Conservation (phyloP, 2,113 vertebrate species). For the Eulacestoma nigropectus region DNA sequence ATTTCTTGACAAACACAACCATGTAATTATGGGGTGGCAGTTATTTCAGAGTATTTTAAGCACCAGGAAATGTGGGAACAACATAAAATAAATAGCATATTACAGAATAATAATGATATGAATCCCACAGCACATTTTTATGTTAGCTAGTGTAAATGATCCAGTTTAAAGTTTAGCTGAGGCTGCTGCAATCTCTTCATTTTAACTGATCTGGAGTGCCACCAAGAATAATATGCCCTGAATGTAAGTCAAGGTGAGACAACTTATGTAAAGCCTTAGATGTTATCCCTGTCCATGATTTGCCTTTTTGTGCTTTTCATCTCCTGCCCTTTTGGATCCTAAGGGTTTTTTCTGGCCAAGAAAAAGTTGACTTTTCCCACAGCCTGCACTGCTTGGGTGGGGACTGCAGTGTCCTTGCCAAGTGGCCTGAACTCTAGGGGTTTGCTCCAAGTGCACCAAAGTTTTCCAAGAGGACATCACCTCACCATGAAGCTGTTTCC, state of each 20-base stretch:
- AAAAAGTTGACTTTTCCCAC: neutral
- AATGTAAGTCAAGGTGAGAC: neutral
- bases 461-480: neutral
- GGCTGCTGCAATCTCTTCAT: neutral
- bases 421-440: neutral
- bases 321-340: neutral
- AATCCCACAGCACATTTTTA: neutral
- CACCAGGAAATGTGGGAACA: neutral
- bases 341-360: neutral
- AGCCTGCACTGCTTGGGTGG: neutral
- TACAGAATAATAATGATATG: neutral
- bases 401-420: neutral
- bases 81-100: neutral
- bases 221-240: neutral
- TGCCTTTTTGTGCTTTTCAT: neutral
- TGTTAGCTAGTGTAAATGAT: neutral
- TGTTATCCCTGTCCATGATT: neutral
- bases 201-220: neutral
- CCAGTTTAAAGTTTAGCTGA: neutral
- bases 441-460: neutral
- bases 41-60: neutral
- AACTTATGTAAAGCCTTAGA: neutral
- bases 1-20: neutral
- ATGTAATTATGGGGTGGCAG: neutral
- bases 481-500: neutral